Base-by-base conservation (phyloP, 2,888 invertebrate genomes). In the Atherix ibis region DNA sequence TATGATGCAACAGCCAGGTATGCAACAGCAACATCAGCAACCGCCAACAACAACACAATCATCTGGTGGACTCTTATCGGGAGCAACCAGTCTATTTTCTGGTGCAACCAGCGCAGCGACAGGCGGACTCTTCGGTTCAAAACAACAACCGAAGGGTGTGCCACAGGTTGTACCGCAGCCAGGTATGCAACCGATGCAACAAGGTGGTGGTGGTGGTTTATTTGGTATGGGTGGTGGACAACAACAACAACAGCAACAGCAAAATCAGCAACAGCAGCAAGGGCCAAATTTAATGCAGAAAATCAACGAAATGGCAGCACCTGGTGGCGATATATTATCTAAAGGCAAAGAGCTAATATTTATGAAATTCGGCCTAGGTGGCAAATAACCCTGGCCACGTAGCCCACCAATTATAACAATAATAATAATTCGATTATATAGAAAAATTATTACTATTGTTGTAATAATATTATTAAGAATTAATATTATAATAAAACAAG, bases 321-420 rank as follows among this genome's bases (percentile, higher is more conserved):
- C 85, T 47, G 87, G 87, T 43, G 85, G 85, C 50, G 87, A 87
- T 57, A 84, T 88, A 48, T 70, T 88, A 49, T 85, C 87, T 54
- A 88, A 88, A 64, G 88, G 88, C 53, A 88, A 89, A 66, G 88
- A 88, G 68, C 76, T 88, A 46, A 84, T 88, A 60, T 88, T 89
- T 64, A 88, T 88, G 79, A 84, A 84, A 66, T 89, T 89, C 62
- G 88, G 88, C 46, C 71, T 88, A 49, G 82, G 83, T 53, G 77
- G 77, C 54, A 73, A 73, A 72, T 73, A 73, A 71, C 61, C 58
- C 58, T 54, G 54, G 57, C 53, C 56, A 55, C 53, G 53, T 48
- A 55, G 45, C 41, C 43, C 36, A 40, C 40, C 40, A 42, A 39
- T 36, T 31, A 40, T 53, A 51, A 19, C 12, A 16, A n/a, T 16